phyloP scores from a whole-genome alignment of 1,140 invertebrate genomes.

The Rhyzopertha dominica region DNA sequence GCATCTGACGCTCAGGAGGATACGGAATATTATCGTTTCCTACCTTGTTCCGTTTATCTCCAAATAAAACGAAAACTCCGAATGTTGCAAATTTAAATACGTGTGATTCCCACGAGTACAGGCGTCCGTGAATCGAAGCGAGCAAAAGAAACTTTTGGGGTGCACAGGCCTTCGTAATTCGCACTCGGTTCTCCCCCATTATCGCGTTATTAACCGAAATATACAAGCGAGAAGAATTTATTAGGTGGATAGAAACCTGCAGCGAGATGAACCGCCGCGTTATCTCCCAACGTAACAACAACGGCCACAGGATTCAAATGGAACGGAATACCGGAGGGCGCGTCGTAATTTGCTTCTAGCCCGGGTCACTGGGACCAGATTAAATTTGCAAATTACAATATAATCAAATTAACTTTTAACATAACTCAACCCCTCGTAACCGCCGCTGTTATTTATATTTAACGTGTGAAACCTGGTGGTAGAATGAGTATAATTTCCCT shows the following conservation, averaged over 20 bases:
- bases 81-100: conserved; percentile 26
- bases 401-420: conserved; percentile 34
- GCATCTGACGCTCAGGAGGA: conserved; percentile 16
- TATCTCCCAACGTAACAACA: too few species aligned
- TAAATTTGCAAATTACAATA: conserved; percentile 33
- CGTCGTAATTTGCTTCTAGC: conserved; percentile 20
- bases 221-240: too few species aligned
- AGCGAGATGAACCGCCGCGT: too few species aligned
- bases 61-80: conserved; percentile 16
- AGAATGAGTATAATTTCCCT: conserved; percentile 30
- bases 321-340: too few species aligned
- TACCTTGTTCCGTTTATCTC: conserved; percentile 2
- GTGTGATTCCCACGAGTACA: conserved; percentile 2
- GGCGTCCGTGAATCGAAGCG: conserved; percentile 7
- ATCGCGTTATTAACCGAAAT: too few species aligned
- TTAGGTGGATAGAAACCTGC: too few species aligned
- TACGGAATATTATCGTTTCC: conserved; percentile 4
- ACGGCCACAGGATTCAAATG: too few species aligned
- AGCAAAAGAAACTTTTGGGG: too few species aligned
- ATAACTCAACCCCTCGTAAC: conserved; percentile 19
- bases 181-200: too few species aligned
- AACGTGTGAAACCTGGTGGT: conserved; percentile 16
- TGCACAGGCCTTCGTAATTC: too few species aligned
- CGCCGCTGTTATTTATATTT: conserved; percentile 27
- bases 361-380: conserved; percentile 22